Evolutionary conservation across 2,888 invertebrate species (phyloP), one percentile per base, ranked within the genome.

Genomic region (Caenorhabditis wallacei): DNA sequence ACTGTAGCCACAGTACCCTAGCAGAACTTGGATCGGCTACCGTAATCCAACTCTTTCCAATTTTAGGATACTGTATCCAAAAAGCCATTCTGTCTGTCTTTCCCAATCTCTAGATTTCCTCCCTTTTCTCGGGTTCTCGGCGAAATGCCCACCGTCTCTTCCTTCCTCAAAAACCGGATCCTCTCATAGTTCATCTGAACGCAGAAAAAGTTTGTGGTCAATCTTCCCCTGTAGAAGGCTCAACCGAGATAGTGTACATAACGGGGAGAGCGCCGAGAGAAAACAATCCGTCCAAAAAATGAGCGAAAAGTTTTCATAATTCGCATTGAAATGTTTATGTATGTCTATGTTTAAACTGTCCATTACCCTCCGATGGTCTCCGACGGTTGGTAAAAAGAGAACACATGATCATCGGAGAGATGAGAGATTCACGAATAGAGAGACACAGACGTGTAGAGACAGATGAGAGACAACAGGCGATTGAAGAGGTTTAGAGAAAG

Each of bases 371-470:
- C 30, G 16, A 11, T 30, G 30, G 30, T 30, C 30, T 13, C n/a
- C 59, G 48, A 2, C n/a, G 37, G n/a, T n/a, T n/a, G n/a, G n/a
- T n/a, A 43, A 26, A 53, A 43, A 43, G 24, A 16, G 78, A 79
- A 79, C 78, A 79, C 70, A 79, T 79, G 78, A 79, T 79, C 78
- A 22, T 18, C 30, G 51, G 35, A 18, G n/a, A 13, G 20, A 2
- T n/a, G 30, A 54, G 70, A 57, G 35, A 30, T n/a, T 59, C n/a
- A 22, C 20, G 37, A 59, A 24, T 37, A 35, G 61, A 61, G 61
- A 51, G 66, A 66, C 56, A 35, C 46, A 63, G 56, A 53, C 40
- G 16, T 40, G 4, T 10, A 40, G 16, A 48, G 46, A 48, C 18
- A 7, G 46, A 48, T 18, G 7, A 30, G 18, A n/a, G 56, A 30